phyloP scores from a whole-genome alignment of 2,888 invertebrate species.

The Synanthedon andrenaeformis region DNA sequence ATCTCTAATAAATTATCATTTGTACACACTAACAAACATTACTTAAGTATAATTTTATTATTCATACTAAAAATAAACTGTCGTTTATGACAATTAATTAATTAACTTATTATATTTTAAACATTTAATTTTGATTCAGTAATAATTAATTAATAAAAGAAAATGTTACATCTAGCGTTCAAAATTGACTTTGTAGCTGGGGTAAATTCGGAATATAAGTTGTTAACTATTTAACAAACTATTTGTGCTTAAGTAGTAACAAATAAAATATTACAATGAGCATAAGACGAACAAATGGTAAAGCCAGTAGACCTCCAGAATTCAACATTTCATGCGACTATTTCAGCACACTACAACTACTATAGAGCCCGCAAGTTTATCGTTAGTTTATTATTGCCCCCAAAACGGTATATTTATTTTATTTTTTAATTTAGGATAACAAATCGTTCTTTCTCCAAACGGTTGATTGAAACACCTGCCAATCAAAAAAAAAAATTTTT shows the following conservation, averaged over 20 bases:
- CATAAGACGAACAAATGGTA: background rate
- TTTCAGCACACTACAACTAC: too few species aligned
- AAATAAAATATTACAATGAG: background rate
- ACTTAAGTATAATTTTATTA: background rate
- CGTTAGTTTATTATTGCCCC: too few species aligned
- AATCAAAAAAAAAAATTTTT: too few species aligned
- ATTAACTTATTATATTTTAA: conserved; percentile 1
- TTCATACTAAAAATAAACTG: conserved; percentile 14
- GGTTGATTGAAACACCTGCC: too few species aligned
- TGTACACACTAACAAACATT: background rate
- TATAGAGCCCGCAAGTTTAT: too few species aligned
- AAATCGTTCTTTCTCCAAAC: too few species aligned
- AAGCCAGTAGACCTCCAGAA: too few species aligned
- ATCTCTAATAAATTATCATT: too few species aligned
- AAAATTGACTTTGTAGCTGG: conserved; percentile 17
- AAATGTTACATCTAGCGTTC: conserved; percentile 10
- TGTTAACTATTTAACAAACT: background rate
- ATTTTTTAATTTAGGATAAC: too few species aligned
- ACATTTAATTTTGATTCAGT: background rate
- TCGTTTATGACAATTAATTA: conserved; percentile 12
- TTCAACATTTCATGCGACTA: too few species aligned
- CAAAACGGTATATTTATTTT: too few species aligned
- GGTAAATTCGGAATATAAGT: conserved; percentile 11
- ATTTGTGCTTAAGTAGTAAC: conserved; percentile 1
- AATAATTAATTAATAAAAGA: background rate